Evolutionary conservation across 2,797 vertebrate species (phyloP).

Genomic region (Spheniscus humboldti): DNA sequence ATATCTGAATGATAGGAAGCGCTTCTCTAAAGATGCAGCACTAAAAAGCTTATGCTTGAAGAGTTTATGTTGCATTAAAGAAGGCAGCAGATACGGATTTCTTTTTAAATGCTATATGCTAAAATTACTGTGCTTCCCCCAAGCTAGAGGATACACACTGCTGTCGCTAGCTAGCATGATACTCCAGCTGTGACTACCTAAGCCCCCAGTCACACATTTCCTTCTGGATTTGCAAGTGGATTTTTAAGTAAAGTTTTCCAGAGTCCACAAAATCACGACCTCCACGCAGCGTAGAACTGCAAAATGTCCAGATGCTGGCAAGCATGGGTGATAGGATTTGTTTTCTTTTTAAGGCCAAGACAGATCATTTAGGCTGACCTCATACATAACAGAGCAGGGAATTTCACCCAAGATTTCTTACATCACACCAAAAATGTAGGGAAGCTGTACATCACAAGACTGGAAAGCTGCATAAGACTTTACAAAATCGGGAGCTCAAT

Average conservation of each 20-base stretch:
- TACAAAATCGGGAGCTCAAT: neutral
- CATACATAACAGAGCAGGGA: neutral
- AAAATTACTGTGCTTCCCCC: neutral
- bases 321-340: neutral
- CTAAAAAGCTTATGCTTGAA: neutral
- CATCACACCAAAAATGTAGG: neutral
- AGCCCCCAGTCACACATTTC: neutral
- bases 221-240: neutral
- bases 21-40: neutral
- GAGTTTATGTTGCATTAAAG: slow-evolving; percentile 5
- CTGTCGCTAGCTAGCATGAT: neutral
- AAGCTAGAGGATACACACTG: neutral
- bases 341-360: slow-evolving; percentile 28
- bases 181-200: neutral
- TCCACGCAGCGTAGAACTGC: neutral
- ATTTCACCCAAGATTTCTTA: slow-evolving; percentile 29
- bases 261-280: neutral
- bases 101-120: neutral
- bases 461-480: neutral
- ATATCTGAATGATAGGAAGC: neutral
- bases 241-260: slow-evolving; percentile 45
- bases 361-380: slow-evolving; percentile 34
- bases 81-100: neutral
- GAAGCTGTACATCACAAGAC: slow-evolving; percentile 8
- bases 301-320: slow-evolving; percentile 14